These are phyloP conservation scores for Autographa gamma DNA, from an alignment of 2,888 invertebrate genomes.

Conservation along the genomic window DNA sequence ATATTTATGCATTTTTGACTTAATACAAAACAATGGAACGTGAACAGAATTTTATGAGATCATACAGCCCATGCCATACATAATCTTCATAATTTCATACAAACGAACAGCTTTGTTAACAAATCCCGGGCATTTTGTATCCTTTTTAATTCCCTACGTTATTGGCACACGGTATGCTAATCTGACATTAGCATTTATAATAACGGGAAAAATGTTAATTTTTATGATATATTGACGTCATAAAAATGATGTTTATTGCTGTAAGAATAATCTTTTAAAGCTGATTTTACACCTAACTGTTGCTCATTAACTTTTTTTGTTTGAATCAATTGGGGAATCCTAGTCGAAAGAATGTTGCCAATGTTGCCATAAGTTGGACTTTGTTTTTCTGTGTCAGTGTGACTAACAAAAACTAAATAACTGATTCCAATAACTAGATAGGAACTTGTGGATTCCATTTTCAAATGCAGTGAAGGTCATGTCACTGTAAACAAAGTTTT, in stretches of 20 bases:
- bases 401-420: background rate
- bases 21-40: conserved; percentile 45
- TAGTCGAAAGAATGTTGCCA: background rate
- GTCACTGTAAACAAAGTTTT: no score
- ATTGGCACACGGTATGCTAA: conserved; percentile 36
- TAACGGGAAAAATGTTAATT: conserved; percentile 32
- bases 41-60: conserved; percentile 38
- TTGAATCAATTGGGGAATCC: background rate
- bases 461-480: background rate
- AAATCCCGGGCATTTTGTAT: conserved; percentile 15
- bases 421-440: background rate
- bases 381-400: background rate
- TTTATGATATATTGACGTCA: conserved; percentile 14
- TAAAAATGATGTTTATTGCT: conserved; percentile 5
- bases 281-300: background rate
- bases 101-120: conserved; percentile 17
- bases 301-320: background rate
- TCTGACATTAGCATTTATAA: conserved; percentile 42
- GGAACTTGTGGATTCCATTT: background rate
- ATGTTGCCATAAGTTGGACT: background rate
- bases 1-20: conserved; percentile 52
- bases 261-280: background rate
- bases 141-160: conserved; percentile 38
- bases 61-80: conserved; percentile 15
- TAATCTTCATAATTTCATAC: conserved; percentile 22